phyloP scores from a whole-genome alignment of 2,113 vertebrate genomes.

The Ginglymostoma cirratum region DNA sequence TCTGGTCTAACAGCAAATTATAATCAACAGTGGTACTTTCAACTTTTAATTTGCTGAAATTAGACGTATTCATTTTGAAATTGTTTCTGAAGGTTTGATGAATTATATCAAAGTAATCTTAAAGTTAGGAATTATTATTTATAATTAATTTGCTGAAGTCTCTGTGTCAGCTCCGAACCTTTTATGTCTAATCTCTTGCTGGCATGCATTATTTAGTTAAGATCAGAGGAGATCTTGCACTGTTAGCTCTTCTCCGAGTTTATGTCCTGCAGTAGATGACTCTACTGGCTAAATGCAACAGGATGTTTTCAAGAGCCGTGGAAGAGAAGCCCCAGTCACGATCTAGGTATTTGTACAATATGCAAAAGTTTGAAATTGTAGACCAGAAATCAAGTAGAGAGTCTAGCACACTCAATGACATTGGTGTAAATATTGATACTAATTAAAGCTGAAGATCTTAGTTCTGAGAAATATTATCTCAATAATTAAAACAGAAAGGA shows the following conservation, averaged over 20 bases:
- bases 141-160: not conserved
- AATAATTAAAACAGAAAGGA: not conserved
- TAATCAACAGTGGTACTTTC: not conserved
- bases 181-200: not conserved
- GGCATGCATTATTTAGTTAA: not conserved
- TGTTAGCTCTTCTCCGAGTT: not conserved
- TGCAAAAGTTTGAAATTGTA: not conserved
- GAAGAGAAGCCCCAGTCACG: no score
- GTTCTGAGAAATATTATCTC: not conserved
- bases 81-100: constrained; percentile 21
- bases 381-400: not conserved
- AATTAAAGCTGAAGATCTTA: not conserved
- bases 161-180: not conserved
- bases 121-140: constrained; percentile 26
- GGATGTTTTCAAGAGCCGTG: not conserved
- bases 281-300: not conserved
- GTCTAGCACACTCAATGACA: no score
- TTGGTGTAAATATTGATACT: no score
- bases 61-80: not conserved
- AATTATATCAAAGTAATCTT: not conserved
- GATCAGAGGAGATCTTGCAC: not conserved
- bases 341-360: no score
- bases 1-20: not conserved
- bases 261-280: not conserved
- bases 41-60: not conserved